A percentile compares a stretch with the other conserved stretches of the same genome.
Evolutionary conservation across 1,140 invertebrate genomes (phyloP).

Genomic region (Pararge aegeria): DNA sequence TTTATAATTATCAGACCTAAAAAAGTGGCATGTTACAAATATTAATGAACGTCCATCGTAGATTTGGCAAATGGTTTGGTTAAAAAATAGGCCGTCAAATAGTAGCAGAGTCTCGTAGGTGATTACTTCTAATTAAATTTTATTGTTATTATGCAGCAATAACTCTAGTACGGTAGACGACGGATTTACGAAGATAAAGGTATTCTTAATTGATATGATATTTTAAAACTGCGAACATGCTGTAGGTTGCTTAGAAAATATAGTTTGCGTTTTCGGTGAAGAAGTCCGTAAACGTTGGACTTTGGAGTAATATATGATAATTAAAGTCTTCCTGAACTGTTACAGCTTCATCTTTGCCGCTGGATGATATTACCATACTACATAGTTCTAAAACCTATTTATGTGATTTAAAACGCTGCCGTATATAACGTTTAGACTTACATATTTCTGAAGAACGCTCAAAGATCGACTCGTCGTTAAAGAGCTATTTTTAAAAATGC

Average conservation of each 20-base stretch:
- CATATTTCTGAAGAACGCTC: background rate
- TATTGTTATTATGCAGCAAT: slow-evolving; percentile 1
- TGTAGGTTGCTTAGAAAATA: too few relatives aligned
- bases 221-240: too few relatives aligned
- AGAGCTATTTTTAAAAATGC: slow-evolving; percentile 13
- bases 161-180: background rate
- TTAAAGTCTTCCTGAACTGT: too few relatives aligned
- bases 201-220: too few relatives aligned
- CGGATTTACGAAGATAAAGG: too few relatives aligned
- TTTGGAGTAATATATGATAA: too few relatives aligned
- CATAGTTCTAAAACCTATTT: background rate
- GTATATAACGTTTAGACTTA: too few relatives aligned
- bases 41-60: background rate
- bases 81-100: background rate
- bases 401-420: slow-evolving; percentile 2
- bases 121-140: slow-evolving; percentile 14
- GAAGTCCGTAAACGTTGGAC: too few relatives aligned
- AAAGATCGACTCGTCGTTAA: background rate
- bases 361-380: background rate
- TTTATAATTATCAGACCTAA: too few relatives aligned
- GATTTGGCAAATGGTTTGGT: background rate
- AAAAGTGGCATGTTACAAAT: background rate
- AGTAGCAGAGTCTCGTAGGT: background rate
- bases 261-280: too few relatives aligned
- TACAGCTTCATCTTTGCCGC: background rate